Percentiles rank a stretch among this genome's conserved stretches.
These are phyloP conservation scores for Limnephilus lunatus DNA, from an alignment of 2,888 invertebrate genomes.

Conservation along the genomic window DNA sequence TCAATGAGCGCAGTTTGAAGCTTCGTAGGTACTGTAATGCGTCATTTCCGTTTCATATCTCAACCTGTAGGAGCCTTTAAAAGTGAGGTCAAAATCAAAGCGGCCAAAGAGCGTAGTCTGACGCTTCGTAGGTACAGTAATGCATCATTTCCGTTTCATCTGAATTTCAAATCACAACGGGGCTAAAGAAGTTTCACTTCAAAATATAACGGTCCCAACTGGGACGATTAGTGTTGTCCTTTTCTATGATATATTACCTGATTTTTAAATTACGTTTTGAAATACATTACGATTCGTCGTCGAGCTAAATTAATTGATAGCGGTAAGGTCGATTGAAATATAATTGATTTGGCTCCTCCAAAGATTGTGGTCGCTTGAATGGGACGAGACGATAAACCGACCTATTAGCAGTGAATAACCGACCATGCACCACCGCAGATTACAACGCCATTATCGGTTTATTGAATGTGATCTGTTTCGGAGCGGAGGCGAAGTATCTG, in stretches of 20 bases:
- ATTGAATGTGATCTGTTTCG: conserved; percentile 2
- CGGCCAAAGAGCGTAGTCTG: too few species aligned
- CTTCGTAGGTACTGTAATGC: too few species aligned
- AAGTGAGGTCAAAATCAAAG: too few species aligned
- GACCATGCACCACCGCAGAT: not conserved
- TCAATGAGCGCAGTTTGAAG: too few species aligned
- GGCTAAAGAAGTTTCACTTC: too few species aligned
- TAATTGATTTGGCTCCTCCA: not conserved
- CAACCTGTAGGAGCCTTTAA: too few species aligned
- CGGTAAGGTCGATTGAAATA: not conserved
- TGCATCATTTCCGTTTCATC: too few species aligned
- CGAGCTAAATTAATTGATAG: not conserved
- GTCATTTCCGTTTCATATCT: too few species aligned
- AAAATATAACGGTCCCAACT: too few species aligned
- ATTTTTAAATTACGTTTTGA: not conserved
- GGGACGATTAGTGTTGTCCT: too few species aligned
- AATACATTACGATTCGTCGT: not conserved
- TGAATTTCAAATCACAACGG: too few species aligned
- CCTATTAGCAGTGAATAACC: not conserved
- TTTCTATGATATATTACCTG: not conserved
- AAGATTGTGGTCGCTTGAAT: not conserved
- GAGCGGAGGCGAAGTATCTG: not conserved
- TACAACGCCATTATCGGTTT: not conserved
- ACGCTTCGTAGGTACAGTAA: too few species aligned
- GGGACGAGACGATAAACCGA: not conserved